A percentile compares a stretch with the other conserved stretches of the same genome.
Conservation (phyloP, 2,113 vertebrate species). For the Etheostoma cragini region DNA sequence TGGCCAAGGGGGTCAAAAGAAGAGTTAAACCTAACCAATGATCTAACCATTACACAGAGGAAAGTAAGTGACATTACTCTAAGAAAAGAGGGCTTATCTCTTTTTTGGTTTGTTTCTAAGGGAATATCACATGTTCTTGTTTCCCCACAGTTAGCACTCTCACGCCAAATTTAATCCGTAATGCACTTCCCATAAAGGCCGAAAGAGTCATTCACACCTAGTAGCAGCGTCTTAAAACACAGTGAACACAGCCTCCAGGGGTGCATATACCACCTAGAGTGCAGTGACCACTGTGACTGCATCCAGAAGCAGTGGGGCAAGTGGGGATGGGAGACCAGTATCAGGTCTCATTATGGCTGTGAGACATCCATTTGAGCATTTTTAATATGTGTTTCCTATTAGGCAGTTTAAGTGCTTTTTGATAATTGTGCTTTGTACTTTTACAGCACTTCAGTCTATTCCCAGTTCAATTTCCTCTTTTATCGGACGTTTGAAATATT, state of each 20-base stretch:
- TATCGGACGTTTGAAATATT: constrained; percentile 99
- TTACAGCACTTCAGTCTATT: constrained; percentile 99
- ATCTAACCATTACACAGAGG: constrained; percentile 30
- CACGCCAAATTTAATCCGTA: constrained; percentile 72
- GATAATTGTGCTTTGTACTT: constrained; percentile 99
- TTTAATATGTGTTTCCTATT: constrained; percentile 99
- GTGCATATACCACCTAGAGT: constrained; percentile 87
- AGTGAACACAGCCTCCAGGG: constrained; percentile 85
- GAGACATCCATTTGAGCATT: constrained; percentile 98
- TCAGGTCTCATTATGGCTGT: constrained; percentile 92
- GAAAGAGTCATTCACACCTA: constrained; percentile 94
- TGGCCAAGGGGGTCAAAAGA: background rate
- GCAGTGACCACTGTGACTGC: constrained; percentile 87
- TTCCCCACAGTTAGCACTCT: constrained; percentile 44
- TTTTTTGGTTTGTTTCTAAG: constrained; percentile 35
- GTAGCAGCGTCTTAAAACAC: constrained; percentile 88
- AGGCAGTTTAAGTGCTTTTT: constrained; percentile 99
- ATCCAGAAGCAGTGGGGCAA: constrained; percentile 77
- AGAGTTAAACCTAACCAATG: constrained; percentile 1
- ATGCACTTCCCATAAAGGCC: constrained; percentile 91
- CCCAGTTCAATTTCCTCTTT: constrained; percentile 99
- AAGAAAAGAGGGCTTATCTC: constrained; percentile 51
- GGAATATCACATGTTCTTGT: constrained; percentile 58
- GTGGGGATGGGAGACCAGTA: constrained; percentile 68
- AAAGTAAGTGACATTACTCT: constrained; percentile 41